Percentiles rank a stretch among this genome's conserved stretches.
These are phyloP conservation scores for Pocillopora damicornis DNA, from an alignment of 64 coral and sea anemone genomes.

Conservation along the genomic window DNA sequence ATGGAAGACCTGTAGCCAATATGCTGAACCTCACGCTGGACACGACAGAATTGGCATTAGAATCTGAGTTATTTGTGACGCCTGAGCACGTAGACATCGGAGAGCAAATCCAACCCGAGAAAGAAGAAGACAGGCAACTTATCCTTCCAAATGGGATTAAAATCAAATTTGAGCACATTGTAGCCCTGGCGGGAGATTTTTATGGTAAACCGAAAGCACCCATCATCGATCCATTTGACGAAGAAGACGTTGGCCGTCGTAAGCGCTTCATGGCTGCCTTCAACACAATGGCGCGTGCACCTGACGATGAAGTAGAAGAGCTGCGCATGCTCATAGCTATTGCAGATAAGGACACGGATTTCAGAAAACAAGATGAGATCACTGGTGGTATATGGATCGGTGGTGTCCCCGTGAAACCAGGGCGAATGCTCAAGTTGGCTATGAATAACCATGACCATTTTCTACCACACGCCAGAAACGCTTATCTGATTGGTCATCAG, in stretches of 20 bases:
- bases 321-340: not conserved
- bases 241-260: not conserved
- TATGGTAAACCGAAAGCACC: constrained; percentile 23
- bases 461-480: constrained; percentile 18
- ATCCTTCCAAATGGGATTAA: constrained; percentile 22
- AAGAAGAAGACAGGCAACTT: not conserved
- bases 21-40: too few relatives aligned
- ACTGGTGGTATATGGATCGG: constrained; percentile 26
- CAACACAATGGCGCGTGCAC: constrained; percentile 1
- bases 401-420: constrained; percentile 1
- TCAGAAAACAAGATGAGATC: constrained; percentile 17
- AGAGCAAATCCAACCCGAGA: not conserved
- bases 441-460: constrained; percentile 50
- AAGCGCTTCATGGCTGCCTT: constrained; percentile 3
- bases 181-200: constrained; percentile 33
- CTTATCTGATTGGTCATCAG: constrained; percentile 41
- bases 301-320: not conserved
- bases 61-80: too few relatives aligned
- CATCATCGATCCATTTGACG: constrained; percentile 7
- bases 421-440: constrained; percentile 19
- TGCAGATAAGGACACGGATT: not conserved
- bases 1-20: too few relatives aligned
- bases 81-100: not conserved
- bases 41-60: too few relatives aligned
- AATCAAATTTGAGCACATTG: constrained; percentile 11